A percentile compares a stretch with the other conserved stretches of the same genome.
These are phyloP conservation scores for Diabrotica undecimpunctata DNA, from an alignment of 1,140 invertebrate genomes.

Conservation along the genomic window DNA sequence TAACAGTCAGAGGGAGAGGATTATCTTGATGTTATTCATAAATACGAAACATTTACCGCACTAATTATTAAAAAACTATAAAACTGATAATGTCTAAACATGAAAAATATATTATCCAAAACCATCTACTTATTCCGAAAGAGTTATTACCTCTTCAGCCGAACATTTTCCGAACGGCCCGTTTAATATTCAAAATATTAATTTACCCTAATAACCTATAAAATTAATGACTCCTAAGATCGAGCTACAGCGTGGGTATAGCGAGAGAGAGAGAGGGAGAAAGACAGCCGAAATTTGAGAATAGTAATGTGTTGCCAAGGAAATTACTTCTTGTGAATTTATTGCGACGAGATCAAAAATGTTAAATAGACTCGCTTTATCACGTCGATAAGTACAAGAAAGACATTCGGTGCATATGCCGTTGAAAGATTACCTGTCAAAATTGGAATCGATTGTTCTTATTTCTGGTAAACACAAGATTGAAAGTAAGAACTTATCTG, in stretches of 20 bases:
- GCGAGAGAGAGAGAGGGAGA: not conserved
- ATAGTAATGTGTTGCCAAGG: not conserved
- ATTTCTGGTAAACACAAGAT: too few relatives aligned
- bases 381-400: not conserved
- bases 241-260: not conserved
- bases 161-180: not conserved
- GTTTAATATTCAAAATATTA: constrained; percentile 3
- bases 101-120: not conserved
- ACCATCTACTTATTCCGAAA: not conserved
- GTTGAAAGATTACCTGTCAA: not conserved
- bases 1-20: too few relatives aligned
- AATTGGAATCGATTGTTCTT: not conserved
- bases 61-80: too few relatives aligned
- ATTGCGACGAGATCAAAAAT: not conserved
- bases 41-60: too few relatives aligned
- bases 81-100: too few relatives aligned
- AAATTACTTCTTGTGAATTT: constrained; percentile 1
- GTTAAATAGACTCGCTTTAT: not conserved
- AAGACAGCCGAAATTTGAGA: not conserved
- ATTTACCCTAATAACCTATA: constrained; percentile 3
- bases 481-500: too few relatives aligned
- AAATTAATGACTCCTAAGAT: not conserved
- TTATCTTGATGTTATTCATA: too few relatives aligned
- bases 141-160: constrained; percentile 1
- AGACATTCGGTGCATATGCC: not conserved